Percentiles rank a stretch among this genome's conserved stretches.
These are phyloP conservation scores for Rhinichthys osculus DNA, from an alignment of 2,797 vertebrate genomes.

Conservation along the genomic window DNA sequence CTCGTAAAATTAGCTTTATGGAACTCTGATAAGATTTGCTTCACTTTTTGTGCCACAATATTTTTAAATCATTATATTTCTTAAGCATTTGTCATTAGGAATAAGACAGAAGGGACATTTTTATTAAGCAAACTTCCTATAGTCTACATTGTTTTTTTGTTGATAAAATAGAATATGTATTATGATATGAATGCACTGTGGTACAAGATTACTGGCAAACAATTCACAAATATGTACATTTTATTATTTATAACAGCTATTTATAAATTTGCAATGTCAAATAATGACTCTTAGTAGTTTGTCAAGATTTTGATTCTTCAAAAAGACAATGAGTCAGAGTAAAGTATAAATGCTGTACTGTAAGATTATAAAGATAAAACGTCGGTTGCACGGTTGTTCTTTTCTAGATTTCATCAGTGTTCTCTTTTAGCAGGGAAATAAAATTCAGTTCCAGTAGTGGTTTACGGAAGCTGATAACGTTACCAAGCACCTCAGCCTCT, in stretches of 20 bases:
- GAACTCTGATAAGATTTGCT: background rate
- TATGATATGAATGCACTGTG: slow-evolving; percentile 47
- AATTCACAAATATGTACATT: slow-evolving; percentile 53
- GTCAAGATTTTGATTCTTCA: slow-evolving; percentile 34
- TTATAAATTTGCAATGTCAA: slow-evolving; percentile 30
- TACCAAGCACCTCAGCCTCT: slow-evolving; percentile 2
- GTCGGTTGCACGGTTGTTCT: background rate
- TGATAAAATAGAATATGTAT: slow-evolving; percentile 38
- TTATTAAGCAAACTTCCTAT: slow-evolving; percentile 11
- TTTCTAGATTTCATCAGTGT: slow-evolving; percentile 16
- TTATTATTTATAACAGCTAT: slow-evolving; percentile 45
- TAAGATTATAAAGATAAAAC: slow-evolving; percentile 1
- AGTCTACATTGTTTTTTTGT: background rate
- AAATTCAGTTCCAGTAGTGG: slow-evolving; percentile 4
- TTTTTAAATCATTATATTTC: background rate
- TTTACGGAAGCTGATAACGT: slow-evolving; percentile 1
- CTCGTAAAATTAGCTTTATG: background rate
- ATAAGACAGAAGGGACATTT: slow-evolving; percentile 14
- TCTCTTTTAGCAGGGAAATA: slow-evolving; percentile 14
- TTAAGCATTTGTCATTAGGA: slow-evolving; percentile 1
- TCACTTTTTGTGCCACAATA: background rate
- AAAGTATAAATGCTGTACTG: slow-evolving; percentile 32
- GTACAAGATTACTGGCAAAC: slow-evolving; percentile 33
- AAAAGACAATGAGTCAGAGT: background rate
- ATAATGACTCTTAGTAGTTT: slow-evolving; percentile 20